These are phyloP conservation scores for Pelagia noctiluca DNA, from an alignment of 30 jellyfish, hydroid and myxozoan species.

Conservation along the genomic window DNA sequence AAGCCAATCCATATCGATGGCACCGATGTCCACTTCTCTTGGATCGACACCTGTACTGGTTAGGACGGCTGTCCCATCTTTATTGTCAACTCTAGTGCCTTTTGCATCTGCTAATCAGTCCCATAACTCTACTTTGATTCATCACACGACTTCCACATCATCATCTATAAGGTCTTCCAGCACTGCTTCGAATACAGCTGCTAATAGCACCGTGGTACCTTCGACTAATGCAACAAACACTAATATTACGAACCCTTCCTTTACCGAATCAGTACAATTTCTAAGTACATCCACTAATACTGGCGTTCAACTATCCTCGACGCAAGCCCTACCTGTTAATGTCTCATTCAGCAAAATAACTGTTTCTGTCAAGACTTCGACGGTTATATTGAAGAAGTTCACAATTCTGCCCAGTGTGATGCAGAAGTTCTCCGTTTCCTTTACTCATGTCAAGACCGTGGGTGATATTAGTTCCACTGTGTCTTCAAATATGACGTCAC, in stretches of 20 bases:
- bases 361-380: slow-evolving; percentile 35
- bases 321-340: slow-evolving; percentile 3
- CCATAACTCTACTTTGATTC: not conserved
- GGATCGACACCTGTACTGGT: not conserved
- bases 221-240: too few relatives aligned
- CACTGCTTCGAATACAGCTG: too few relatives aligned
- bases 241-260: too few relatives aligned
- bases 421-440: slow-evolving; percentile 69
- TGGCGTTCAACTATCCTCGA: too few relatives aligned
- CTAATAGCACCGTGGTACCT: too few relatives aligned
- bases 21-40: not conserved
- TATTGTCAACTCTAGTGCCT: not conserved
- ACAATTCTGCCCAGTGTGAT: slow-evolving; percentile 37
- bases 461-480: slow-evolving; percentile 27
- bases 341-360: slow-evolving; percentile 24
- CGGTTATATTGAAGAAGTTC: slow-evolving; percentile 18
- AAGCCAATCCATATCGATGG: slow-evolving; percentile 5
- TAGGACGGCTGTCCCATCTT: not conserved
- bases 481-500: slow-evolving; percentile 25
- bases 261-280: too few relatives aligned
- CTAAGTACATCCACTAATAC: too few relatives aligned
- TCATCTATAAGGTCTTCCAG: not conserved
- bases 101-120: not conserved
- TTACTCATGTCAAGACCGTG: slow-evolving; percentile 11
- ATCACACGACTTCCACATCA: not conserved